Evolutionary conservation across 2,888 invertebrate species (phyloP).

Genomic region (Chymomyza amoena): DNA sequence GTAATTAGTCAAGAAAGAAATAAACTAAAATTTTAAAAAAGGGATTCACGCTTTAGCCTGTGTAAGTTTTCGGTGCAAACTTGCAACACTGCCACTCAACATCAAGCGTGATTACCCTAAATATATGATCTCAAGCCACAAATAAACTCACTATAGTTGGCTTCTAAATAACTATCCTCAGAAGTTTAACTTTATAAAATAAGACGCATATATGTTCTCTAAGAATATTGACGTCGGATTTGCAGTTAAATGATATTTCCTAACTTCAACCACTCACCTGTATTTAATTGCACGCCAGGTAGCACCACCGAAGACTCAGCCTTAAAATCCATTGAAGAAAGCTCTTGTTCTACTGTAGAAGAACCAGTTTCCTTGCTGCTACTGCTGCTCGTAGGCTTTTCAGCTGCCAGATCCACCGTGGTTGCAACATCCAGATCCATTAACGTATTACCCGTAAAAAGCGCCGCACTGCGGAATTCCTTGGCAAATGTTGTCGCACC

Average conservation of each 20-base stretch:
- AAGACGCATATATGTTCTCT: too few relatives aligned
- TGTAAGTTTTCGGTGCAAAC: too few relatives aligned
- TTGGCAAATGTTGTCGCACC: constrained; percentile 64
- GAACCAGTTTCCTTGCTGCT: constrained; percentile 6
- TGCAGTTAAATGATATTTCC: neutral
- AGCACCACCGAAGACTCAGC: constrained; percentile 59
- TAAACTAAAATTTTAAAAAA: too few relatives aligned
- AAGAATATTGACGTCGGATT: too few relatives aligned
- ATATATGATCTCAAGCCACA: too few relatives aligned
- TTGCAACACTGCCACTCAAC: too few relatives aligned
- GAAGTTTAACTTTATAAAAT: too few relatives aligned
- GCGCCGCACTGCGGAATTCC: constrained; percentile 63
- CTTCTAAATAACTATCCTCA: too few relatives aligned
- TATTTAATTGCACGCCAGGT: constrained; percentile 56
- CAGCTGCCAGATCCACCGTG: constrained; percentile 53
- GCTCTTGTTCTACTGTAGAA: neutral
- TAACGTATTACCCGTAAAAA: constrained; percentile 69
- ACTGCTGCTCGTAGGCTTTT: constrained; percentile 41
- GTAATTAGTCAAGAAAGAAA: too few relatives aligned
- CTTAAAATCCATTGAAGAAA: constrained; percentile 38
- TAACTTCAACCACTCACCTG: constrained; percentile 51
- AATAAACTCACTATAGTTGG: too few relatives aligned
- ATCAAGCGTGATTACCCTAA: too few relatives aligned
- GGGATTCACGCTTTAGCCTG: too few relatives aligned
- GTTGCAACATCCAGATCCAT: constrained; percentile 59